phyloP scores from a whole-genome alignment of 2,113 vertebrate species.

The Natator depressus region DNA sequence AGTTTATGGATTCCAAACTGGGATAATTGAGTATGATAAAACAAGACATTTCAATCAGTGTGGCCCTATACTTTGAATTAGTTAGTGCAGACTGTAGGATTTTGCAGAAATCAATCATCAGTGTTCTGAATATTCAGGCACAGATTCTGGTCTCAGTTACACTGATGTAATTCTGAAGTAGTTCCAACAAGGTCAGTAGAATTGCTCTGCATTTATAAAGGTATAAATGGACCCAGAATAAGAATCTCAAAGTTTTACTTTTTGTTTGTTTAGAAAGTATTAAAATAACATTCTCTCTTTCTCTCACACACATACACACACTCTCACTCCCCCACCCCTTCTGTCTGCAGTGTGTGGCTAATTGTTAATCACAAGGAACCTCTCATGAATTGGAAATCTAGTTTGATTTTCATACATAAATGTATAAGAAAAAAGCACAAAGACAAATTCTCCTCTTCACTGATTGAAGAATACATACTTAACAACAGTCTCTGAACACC shows the following conservation, averaged over 20 bases:
- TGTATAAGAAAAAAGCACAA: not conserved
- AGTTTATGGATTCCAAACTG: not conserved
- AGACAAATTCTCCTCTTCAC: not conserved
- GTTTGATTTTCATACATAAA: not conserved
- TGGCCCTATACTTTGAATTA: not conserved
- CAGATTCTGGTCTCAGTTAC: not conserved
- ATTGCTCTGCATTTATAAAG: not conserved
- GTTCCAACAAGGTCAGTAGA: not conserved
- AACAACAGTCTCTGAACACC: not conserved
- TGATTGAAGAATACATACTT: fast-evolving
- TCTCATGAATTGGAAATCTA: not conserved
- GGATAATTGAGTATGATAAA: not conserved
- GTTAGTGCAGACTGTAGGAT: not conserved
- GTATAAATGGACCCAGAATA: not conserved
- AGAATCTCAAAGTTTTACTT: not conserved
- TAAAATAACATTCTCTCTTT: not conserved
- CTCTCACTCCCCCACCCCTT: not conserved
- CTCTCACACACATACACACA: too few species aligned
- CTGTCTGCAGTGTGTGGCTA: not conserved
- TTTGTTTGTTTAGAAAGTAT: not conserved
- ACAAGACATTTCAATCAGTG: not conserved
- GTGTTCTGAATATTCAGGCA: not conserved
- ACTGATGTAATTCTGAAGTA: not conserved
- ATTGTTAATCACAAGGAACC: not conserved
- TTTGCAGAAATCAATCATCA: not conserved